Percentiles rank a stretch among this genome's conserved stretches.
These are phyloP conservation scores for Alcedo atthis DNA, from an alignment of 2,797 vertebrate species.

Conservation along the genomic window DNA sequence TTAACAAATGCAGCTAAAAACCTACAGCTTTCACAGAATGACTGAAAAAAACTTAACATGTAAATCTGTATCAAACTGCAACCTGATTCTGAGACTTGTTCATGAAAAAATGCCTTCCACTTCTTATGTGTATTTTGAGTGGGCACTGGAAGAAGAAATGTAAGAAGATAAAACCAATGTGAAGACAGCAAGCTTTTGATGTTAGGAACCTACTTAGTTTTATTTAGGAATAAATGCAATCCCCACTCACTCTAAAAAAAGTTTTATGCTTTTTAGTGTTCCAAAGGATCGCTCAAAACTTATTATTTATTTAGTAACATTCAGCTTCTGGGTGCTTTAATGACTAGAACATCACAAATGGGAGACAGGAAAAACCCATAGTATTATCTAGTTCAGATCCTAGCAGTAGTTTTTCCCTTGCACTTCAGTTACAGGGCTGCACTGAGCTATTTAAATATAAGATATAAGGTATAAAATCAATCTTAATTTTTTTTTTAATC, in stretches of 20 bases:
- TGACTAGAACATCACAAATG: background rate
- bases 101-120: background rate
- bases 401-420: background rate
- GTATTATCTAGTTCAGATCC: background rate
- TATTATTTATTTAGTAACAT: conserved; percentile 31
- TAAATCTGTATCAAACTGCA: background rate
- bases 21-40: background rate
- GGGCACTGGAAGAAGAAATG: background rate
- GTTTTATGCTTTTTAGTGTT: background rate
- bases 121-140: background rate
- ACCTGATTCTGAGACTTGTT: background rate
- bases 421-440: background rate
- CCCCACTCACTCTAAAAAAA: background rate
- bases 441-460: background rate
- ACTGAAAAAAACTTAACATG: background rate
- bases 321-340: background rate
- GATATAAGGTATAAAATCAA: background rate
- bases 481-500: background rate
- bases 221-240: background rate
- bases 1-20: background rate
- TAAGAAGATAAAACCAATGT: background rate
- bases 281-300: background rate
- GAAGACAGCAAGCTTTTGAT: conserved; percentile 29
- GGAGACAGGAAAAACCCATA: background rate
- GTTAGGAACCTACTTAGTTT: background rate